Base-by-base conservation (phyloP, 2,797 vertebrate genomes). In the Knipowitschia caucasica region DNA sequence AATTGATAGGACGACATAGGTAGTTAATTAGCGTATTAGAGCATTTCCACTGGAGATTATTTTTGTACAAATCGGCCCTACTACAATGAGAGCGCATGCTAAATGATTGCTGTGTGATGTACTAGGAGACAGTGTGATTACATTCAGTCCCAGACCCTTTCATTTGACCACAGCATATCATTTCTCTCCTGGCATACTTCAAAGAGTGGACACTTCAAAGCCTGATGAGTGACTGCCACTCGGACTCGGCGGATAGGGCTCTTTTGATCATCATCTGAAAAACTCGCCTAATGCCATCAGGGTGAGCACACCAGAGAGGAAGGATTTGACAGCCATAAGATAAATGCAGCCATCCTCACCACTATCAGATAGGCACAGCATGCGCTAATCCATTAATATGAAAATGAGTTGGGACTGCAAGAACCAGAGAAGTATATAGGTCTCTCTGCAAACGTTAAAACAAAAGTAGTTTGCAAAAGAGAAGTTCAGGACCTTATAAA, bases 231-330 rank as follows among this genome's bases (percentile, higher is more conserved):
- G 70, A 81, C 81, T 75, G 78, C 78, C 79, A 84, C 86, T 83
- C 71, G 75, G 87, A 87, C 78, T 81, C 79, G 46, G 69, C 77
- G 76, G 81, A 89, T 65, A n/a, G 69, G 67, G 68, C 71, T 76
- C 80, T 88, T 91, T 87, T 87, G 86, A 89, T 89, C 78, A 84
- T 73, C 82, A 82, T 77, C 81, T 72, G 72, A 81, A 89, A 43
- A 88, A 81, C 71, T 73, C 65, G 65, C 67, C 59, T 56, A 78
- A 85, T 69, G 76, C 67, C 84, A 89, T 85, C 73, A 81, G 74
- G 64, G 72, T 65, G 73, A 78, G 75, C 56, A 51, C 53, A 64
- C 73, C 40, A 64, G 71, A 79, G 73, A 78, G 73, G 81, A 44
- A 77, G 76, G 82, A 81, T 81, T 82, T 83, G 85, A 87, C 85